A percentile compares a stretch with the other conserved stretches of the same genome.
Evolutionary conservation across 1,140 invertebrate genomes (phyloP).

Genomic region (Cydia strobilella): DNA sequence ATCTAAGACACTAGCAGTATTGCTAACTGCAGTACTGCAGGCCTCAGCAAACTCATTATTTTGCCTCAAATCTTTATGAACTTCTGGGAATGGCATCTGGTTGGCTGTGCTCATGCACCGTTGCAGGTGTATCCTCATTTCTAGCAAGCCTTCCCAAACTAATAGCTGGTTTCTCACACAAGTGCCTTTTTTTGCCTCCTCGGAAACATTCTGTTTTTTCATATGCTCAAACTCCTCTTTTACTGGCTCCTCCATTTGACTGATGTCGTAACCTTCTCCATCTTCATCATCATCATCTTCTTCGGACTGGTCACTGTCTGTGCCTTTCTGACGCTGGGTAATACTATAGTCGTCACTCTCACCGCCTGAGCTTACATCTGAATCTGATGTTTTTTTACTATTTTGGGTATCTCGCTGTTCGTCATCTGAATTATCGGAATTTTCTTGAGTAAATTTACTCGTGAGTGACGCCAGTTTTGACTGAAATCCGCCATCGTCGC

Average conservation of each 20-base stretch:
- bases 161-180: slow-evolving; percentile 88
- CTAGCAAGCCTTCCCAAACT: slow-evolving; percentile 91
- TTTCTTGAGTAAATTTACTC: slow-evolving; percentile 35
- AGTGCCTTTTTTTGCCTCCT: slow-evolving; percentile 88
- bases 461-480: slow-evolving; percentile 23
- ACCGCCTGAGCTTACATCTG: slow-evolving; percentile 41
- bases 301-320: slow-evolving; percentile 45
- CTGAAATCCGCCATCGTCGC: slow-evolving; percentile 42
- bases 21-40: slow-evolving; percentile 77
- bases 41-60: slow-evolving; percentile 80
- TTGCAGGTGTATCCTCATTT: slow-evolving; percentile 92
- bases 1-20: slow-evolving; percentile 82
- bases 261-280: slow-evolving; percentile 72
- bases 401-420: not conserved
- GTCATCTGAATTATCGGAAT: slow-evolving; percentile 35
- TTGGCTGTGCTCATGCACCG: slow-evolving; percentile 88
- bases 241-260: slow-evolving; percentile 70
- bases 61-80: slow-evolving; percentile 76
- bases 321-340: slow-evolving; percentile 51
- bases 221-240: slow-evolving; percentile 80
- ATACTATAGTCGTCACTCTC: slow-evolving; percentile 67
- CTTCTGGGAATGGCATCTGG: slow-evolving; percentile 85
- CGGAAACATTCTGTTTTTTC: slow-evolving; percentile 79
- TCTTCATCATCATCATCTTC: slow-evolving; percentile 59
- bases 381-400: slow-evolving; percentile 29